phyloP scores from a whole-genome alignment of 2,888 invertebrate genomes.

The Pocota personata region DNA sequence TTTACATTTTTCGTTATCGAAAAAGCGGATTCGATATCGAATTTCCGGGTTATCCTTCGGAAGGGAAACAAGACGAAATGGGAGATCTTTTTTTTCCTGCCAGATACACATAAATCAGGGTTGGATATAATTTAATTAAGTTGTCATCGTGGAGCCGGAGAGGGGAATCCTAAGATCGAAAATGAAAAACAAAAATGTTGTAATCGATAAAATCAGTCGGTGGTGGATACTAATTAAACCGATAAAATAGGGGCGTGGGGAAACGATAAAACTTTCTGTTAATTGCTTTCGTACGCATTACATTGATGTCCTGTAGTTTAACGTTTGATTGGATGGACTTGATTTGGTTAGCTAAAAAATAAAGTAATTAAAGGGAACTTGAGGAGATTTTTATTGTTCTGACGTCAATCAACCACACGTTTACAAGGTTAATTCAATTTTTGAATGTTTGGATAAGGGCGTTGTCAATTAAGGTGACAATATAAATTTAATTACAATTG shows the following conservation, averaged over 20 bases:
- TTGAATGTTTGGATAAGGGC: background rate
- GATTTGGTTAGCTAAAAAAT: background rate
- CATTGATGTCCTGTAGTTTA: conserved; percentile 1
- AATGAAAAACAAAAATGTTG: background rate
- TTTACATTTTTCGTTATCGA: background rate
- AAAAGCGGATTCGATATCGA: conserved; percentile 16
- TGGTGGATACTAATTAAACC: conserved; percentile 14
- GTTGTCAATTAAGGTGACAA: background rate
- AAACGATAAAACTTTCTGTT: conserved; percentile 2
- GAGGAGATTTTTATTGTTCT: background rate
- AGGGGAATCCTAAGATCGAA: too few species aligned
- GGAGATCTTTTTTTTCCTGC: conserved; percentile 14
- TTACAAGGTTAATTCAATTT: background rate
- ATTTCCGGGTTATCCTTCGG: background rate
- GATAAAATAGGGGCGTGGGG: background rate
- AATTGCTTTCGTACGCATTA: background rate
- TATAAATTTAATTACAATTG: background rate
- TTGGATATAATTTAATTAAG: conserved; percentile 28
- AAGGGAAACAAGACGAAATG: background rate
- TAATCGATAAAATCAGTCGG: conserved; percentile 7
- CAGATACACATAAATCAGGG: conserved; percentile 6
- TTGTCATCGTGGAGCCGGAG: background rate
- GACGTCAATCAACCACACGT: background rate
- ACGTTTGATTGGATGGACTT: conserved; percentile 1
- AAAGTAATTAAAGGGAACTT: background rate